Evolutionary conservation across 2,113 vertebrate species (phyloP), one percentile per base, ranked within the genome.

Genomic region (Hystrix cristata): DNA sequence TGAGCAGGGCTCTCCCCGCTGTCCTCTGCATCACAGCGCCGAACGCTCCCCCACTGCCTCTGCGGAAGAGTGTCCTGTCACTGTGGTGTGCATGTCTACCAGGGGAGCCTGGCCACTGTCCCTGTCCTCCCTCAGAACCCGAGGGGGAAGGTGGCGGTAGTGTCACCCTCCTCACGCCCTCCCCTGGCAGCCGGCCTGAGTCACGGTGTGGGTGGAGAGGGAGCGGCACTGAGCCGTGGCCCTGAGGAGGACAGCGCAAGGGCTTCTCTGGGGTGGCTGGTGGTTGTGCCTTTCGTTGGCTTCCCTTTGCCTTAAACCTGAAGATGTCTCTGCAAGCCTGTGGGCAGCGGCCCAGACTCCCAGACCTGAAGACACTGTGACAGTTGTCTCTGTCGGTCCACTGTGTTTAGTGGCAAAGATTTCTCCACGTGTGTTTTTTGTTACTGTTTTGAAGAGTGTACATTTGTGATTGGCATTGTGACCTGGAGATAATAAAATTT

Each of bases 241-340:
- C 92, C 76, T 53, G 64, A 85, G 81, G 46, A 93, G 65, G 71
- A 95, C 51, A 86, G 72, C 81, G 29, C 34, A 94, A 95, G 90
- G 80, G 76, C 94, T 46, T 88, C 97, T 71, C 13, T 15, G 29
- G 25, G 79, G 96, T 87, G 74, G 72, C 94, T 51, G 94, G 87
- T 97, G 95, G 83, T 93, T 76, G 91, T 97, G 96, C 96, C 97
- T 98, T 97, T 96, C 87, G 83, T 96, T 90, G 95, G 95, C 95
- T 98, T 96, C 98, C 97, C 97, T 98, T 98, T 99, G 98, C 99
- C 98, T 98, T 98, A 98, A 98, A 96, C 98, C 97, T 98, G 96
- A 91, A 96, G n/a, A 65, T 79, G 90, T 95, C 67, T 97, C 87
- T 16, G 97, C 87, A 97, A 95, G 95, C 60, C 29, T 95, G 69